Evolutionary conservation across 2,888 invertebrate genomes (phyloP).

Genomic region (Athalia rosae): DNA sequence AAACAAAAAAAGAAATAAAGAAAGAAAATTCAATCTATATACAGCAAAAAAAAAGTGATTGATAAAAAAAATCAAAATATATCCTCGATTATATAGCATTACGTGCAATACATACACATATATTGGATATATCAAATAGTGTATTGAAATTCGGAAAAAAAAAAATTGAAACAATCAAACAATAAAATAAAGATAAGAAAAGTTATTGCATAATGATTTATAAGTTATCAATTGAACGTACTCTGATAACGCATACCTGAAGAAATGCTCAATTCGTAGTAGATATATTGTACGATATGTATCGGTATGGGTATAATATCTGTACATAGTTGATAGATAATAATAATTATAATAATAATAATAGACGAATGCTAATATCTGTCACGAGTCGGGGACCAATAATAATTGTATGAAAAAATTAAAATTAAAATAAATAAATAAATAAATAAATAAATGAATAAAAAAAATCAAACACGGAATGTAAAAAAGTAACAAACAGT

Average conservation of each 20-base stretch:
- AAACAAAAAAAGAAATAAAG: too few species aligned
- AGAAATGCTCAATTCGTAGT: constrained; percentile 54
- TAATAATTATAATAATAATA: neutral
- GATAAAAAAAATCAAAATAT: too few species aligned
- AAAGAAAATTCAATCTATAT: too few species aligned
- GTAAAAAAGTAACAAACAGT: too few species aligned
- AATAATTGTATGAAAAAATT: neutral
- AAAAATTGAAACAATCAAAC: neutral
- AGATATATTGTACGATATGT: neutral
- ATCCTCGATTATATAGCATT: too few species aligned
- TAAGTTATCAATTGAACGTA: neutral
- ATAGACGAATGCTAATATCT: neutral
- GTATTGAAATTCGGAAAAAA: neutral
- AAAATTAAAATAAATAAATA: neutral
- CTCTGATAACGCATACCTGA: constrained; percentile 50
- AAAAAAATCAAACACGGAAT: neutral
- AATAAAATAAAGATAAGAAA: neutral
- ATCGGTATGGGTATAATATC: neutral
- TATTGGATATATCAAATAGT: too few species aligned
- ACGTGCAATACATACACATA: too few species aligned
- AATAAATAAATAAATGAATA: neutral
- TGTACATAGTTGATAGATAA: neutral
- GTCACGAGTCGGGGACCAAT: neutral
- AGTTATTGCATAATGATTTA: neutral
- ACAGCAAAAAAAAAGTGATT: too few species aligned